phyloP scores from a whole-genome alignment of 2,888 invertebrate genomes.

The Eutolmus rufibarbis region DNA sequence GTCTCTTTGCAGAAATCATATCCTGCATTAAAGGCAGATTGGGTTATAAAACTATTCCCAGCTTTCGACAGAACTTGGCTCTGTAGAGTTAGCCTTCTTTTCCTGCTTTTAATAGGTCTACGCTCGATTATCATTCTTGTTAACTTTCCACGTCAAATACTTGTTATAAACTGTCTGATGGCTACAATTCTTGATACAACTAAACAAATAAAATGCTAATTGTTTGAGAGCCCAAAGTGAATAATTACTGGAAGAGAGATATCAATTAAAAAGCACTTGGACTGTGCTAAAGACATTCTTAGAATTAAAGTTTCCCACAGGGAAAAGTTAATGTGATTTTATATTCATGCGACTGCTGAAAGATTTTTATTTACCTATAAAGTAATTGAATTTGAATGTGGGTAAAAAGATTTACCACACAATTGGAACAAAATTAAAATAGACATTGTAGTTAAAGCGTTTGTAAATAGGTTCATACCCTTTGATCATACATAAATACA shows the following conservation, averaged over 20 bases:
- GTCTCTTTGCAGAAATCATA: conserved; percentile 51
- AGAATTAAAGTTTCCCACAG: neutral
- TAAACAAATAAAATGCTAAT: neutral
- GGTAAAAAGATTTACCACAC: neutral
- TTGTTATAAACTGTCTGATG: neutral
- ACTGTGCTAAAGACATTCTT: neutral
- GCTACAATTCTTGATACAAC: neutral
- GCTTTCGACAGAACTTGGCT: neutral
- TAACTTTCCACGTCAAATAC: neutral
- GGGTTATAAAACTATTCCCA: conserved; percentile 28
- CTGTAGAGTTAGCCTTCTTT: neutral
- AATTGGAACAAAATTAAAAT: neutral
- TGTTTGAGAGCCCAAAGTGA: neutral
- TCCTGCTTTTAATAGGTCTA: neutral
- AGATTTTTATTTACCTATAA: neutral
- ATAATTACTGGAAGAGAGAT: neutral
- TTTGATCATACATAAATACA: too few species aligned
- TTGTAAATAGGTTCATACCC: too few species aligned
- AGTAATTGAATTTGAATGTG: neutral
- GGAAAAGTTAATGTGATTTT: neutral
- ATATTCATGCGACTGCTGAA: neutral
- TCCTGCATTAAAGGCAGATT: conserved; percentile 33
- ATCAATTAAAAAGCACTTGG: neutral
- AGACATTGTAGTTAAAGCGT: neutral
- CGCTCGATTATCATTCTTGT: conserved; percentile 28